Conservation (phyloP, 2,797 vertebrate species). For the Chelonia mydas region DNA sequence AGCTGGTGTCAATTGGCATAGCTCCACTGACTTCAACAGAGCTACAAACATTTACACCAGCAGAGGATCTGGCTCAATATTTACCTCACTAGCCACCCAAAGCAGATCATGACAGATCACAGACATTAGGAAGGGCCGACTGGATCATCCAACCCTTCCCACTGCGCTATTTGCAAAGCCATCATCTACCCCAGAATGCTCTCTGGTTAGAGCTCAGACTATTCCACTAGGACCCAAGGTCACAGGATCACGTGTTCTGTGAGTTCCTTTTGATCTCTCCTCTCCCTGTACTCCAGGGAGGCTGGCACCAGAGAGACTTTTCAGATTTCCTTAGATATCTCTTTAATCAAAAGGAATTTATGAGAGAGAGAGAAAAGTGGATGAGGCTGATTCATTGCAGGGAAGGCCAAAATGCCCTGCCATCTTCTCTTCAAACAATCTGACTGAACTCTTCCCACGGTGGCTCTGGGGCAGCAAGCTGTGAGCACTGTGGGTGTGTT, state of each 20-base stretch:
- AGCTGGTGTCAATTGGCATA: neutral
- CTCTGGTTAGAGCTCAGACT: neutral
- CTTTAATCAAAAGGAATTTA: neutral
- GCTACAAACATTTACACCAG: neutral
- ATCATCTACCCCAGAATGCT: neutral
- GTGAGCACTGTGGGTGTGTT: neutral
- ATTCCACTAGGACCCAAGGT: neutral
- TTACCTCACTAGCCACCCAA: neutral
- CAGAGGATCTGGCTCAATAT: neutral
- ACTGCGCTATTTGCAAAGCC: neutral
- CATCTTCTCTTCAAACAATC: neutral
- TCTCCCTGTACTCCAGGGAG: neutral
- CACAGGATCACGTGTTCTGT: neutral
- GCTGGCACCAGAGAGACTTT: neutral
- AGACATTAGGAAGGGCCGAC: neutral
- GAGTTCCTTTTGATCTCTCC: neutral
- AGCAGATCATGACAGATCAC: neutral
- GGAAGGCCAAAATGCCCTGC: neutral
- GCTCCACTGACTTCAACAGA: neutral
- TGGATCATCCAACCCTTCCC: neutral
- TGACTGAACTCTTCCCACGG: neutral
- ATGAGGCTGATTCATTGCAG: neutral
- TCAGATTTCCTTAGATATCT: neutral
- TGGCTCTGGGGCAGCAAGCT: fast-evolving
- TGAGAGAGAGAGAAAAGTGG: neutral